Base-by-base conservation (phyloP, 2,797 vertebrate genomes). In the Parotocinclus haroldoi region DNA sequence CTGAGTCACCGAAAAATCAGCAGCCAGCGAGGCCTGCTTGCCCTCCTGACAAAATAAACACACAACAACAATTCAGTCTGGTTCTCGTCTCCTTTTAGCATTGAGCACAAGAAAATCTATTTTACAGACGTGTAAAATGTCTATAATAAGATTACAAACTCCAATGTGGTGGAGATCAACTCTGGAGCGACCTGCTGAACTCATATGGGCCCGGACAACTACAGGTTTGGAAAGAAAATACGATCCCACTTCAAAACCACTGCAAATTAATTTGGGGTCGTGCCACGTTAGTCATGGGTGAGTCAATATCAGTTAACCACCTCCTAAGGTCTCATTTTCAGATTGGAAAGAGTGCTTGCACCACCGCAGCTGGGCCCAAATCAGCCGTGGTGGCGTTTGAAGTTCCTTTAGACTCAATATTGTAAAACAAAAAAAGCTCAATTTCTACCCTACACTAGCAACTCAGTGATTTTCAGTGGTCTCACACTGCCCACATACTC, bases 1-100 rank as follows among this genome's bases (percentile, higher is more conserved):
- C 85, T 98, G 95, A 72, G 95, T 97, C 89, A 99, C 88, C 0
- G 96, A 99, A 91, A 99, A 99, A 84, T 99, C 96, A 0, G 96
- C 95, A 0, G 96, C 96, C 79, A 99, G 78, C 0, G 96, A 97
- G 0, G 96, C 96, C 87, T 99, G 96, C 53, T 99, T 99, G 50
- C 96, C 96, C 88, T 99, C 96, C 96, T 99, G 82, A 40, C 19
- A 72, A 66, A 45, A 66, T 12, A 82, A 69, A 84, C 65, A 81
- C 7, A 63, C 10, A 58, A 50, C 19, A 62, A 55, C 58, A 42
- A 56, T 46, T 69, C 42, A 64, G 49, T 17, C 67, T 11, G 38
- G 50, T 44, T 10, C 51, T 17, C 8, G 9, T 27, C 7, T 51
- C 27, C 5, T 27, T 27, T 27, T n/a, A 27, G 9, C 6, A 4